phyloP scores from a whole-genome alignment of 2,888 invertebrate species.

The Pantelozetes paolii region DNA sequence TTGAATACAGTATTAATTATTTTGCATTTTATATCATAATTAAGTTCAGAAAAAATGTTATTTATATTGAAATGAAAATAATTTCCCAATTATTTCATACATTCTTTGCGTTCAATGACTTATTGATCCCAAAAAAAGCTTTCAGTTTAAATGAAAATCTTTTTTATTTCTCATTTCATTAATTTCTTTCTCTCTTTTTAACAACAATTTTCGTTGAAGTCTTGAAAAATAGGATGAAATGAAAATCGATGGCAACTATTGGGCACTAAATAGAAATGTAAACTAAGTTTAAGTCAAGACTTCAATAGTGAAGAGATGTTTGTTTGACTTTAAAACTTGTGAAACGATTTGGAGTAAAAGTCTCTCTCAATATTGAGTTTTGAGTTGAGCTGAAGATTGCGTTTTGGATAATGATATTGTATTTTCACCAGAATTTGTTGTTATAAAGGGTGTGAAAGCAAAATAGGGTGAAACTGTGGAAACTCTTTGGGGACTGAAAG shows the following conservation, averaged over 20 bases:
- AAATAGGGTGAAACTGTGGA: constrained; percentile 21
- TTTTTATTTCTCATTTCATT: constrained; percentile 2
- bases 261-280: constrained; percentile 29
- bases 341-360: constrained; percentile 25
- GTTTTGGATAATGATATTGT: constrained; percentile 28
- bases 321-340: constrained; percentile 22
- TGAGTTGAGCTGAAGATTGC: constrained; percentile 18
- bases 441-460: constrained; percentile 24
- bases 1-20: no score
- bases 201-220: not conserved
- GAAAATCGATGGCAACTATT: constrained; percentile 18
- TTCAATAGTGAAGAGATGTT: constrained; percentile 16
- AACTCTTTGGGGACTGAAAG: constrained; percentile 26
- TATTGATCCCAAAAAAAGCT: constrained; percentile 25
- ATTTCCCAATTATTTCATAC: not conserved
- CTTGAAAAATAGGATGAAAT: not conserved
- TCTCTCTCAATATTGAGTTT: no score
- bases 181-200: not conserved
- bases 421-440: constrained; percentile 15
- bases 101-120: constrained; percentile 14
- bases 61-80: not conserved
- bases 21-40: no score
- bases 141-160: not conserved
- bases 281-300: constrained; percentile 11
- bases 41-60: no score